A percentile compares a stretch with the other conserved stretches of the same genome.
Evolutionary conservation across 2,888 invertebrate species (phyloP).

Genomic region (Amblyjoppa fuscipennis): DNA sequence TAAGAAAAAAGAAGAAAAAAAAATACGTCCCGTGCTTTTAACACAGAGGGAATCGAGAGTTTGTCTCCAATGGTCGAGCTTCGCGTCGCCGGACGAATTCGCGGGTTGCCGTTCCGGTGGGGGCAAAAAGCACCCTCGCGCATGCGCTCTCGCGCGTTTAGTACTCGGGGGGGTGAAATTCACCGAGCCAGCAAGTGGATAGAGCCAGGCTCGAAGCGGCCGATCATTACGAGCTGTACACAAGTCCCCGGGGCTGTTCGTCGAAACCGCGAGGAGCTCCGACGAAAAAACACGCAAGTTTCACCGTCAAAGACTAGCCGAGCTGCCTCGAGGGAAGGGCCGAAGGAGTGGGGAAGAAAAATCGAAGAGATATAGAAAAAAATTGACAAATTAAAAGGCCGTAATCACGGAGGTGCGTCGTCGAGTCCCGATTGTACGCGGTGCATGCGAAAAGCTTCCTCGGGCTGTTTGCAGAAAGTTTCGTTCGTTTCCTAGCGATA

Average conservation of each 20-base stretch:
- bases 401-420: conserved; percentile 26
- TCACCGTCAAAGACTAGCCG: neutral
- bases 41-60: neutral
- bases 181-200: conserved; percentile 71
- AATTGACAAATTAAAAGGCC: conserved; percentile 14
- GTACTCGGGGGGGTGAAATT: conserved; percentile 76
- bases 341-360: conserved; percentile 1
- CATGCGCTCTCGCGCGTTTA: conserved; percentile 72
- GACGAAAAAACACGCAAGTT: conserved; percentile 4
- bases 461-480: conserved; percentile 9
- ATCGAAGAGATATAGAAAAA: conserved; percentile 3
- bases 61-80: neutral
- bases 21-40: neutral
- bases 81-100: conserved; percentile 15
- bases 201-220: conserved; percentile 74
- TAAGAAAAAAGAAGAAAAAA: neutral
- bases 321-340: neutral
- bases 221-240: conserved; percentile 81
- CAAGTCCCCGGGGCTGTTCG: conserved; percentile 71
- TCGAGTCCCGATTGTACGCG: neutral
- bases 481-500: neutral
- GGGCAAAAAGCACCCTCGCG: conserved; percentile 67
- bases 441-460: conserved; percentile 38
- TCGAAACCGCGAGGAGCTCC: neutral
- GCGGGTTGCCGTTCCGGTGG: conserved; percentile 38